Percentiles rank a stretch among this genome's conserved stretches.
phyloP scores from a whole-genome alignment of 2,797 vertebrate species.

The Arctocebus calabarensis region DNA sequence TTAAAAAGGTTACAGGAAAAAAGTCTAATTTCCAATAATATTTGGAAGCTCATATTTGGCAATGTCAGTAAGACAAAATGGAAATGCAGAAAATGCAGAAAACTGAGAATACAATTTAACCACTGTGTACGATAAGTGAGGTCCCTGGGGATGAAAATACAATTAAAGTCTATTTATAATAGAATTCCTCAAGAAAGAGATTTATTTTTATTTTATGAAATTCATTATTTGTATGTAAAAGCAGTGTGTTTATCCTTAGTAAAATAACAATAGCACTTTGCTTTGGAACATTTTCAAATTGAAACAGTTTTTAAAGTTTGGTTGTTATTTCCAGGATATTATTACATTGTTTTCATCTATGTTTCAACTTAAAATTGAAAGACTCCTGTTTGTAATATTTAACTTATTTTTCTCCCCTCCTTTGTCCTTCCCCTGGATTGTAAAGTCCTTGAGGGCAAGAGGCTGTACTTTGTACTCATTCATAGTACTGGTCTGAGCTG shows the following conservation, averaged over 20 bases:
- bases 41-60: not conserved
- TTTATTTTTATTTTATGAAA: conserved; percentile 20
- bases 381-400: not conserved
- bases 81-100: not conserved
- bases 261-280: conserved; percentile 41
- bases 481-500: not conserved
- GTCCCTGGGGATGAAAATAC: not conserved
- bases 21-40: not conserved
- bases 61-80: not conserved
- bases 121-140: not conserved
- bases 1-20: not conserved
- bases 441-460: not conserved
- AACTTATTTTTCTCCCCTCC: not conserved
- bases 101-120: not conserved
- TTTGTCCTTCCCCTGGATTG: not conserved
- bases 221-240: conserved; percentile 7
- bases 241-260: not conserved
- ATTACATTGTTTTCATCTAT: not conserved
- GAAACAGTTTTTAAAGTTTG: not conserved
- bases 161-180: not conserved
- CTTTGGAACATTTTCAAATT: not conserved
- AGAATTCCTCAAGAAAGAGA: not conserved
- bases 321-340: not conserved
- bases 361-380: not conserved
- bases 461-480: not conserved